Percentiles rank a stretch among this genome's conserved stretches.
phyloP scores from a whole-genome alignment of 2,113 vertebrate genomes.

The Ageneiosus marmoratus region DNA sequence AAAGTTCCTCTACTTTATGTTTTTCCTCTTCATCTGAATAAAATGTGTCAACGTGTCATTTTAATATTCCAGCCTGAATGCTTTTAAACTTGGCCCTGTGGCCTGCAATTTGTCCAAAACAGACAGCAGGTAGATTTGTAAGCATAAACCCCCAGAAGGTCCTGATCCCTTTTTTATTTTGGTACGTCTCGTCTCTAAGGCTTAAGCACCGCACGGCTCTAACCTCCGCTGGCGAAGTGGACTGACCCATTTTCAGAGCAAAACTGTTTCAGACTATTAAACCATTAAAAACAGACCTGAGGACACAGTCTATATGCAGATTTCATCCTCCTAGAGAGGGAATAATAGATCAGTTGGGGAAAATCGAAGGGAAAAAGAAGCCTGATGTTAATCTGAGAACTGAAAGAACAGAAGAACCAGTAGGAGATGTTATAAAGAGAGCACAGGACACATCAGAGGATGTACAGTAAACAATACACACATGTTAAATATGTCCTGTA shows the following conservation, averaged over 20 bases:
- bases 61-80: neutral
- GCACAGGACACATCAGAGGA: slow-evolving; percentile 4
- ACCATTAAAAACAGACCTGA: slow-evolving; percentile 41
- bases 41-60: neutral
- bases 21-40: neutral
- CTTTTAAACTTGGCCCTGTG: neutral
- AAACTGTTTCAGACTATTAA: slow-evolving; percentile 56
- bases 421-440: neutral
- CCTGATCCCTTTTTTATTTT: slow-evolving; percentile 1
- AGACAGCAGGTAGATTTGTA: neutral
- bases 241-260: slow-evolving; percentile 47
- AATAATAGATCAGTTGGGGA: slow-evolving; percentile 65
- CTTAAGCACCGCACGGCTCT: neutral
- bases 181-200: neutral
- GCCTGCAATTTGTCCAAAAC: slow-evolving; percentile 5
- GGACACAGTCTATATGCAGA: slow-evolving; percentile 74
- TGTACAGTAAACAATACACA: neutral
- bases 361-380: slow-evolving; percentile 7
- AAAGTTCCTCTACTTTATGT: neutral
- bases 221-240: slow-evolving; percentile 57
- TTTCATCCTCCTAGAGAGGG: slow-evolving; percentile 66
- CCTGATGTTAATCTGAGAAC: neutral
- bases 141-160: neutral
- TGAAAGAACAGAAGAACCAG: neutral
- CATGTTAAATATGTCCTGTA: too few species aligned